phyloP scores from a whole-genome alignment of 2,888 invertebrate genomes.

The Ommatoiulus sabulosus region DNA sequence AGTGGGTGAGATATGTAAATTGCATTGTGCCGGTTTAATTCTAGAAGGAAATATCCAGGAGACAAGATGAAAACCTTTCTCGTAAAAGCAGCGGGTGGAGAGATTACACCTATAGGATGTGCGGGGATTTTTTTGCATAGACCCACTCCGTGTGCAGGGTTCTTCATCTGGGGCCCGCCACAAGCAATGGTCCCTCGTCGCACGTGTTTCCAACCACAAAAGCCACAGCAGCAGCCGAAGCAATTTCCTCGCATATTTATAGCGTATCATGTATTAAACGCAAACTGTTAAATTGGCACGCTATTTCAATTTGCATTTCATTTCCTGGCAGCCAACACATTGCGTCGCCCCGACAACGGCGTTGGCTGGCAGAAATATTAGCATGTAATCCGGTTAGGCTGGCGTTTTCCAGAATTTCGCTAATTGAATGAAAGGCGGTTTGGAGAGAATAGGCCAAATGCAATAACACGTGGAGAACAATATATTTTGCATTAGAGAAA shows the following conservation, averaged over 20 bases:
- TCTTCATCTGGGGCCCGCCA: background rate
- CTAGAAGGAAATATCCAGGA: slow-evolving; percentile 52
- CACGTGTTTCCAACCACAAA: slow-evolving; percentile 51
- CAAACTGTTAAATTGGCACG: slow-evolving; percentile 58
- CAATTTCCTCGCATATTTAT: slow-evolving; percentile 57
- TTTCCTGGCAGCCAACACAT: slow-evolving; percentile 53
- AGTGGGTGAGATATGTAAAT: slow-evolving; percentile 55
- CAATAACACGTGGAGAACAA: slow-evolving; percentile 32
- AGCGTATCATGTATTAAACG: slow-evolving; percentile 56
- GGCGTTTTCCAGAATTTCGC: slow-evolving; percentile 53
- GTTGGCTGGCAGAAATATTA: slow-evolving; percentile 49
- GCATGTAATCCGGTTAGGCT: slow-evolving; percentile 48
- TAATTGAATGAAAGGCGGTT: slow-evolving; percentile 55
- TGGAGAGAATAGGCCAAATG: slow-evolving; percentile 41
- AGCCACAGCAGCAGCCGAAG: slow-evolving; percentile 46
- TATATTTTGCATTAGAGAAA: slow-evolving; percentile 41
- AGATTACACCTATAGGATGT: slow-evolving; percentile 38
- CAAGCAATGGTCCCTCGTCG: slow-evolving; percentile 17
- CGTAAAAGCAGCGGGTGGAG: slow-evolving; percentile 47
- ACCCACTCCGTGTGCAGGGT: background rate
- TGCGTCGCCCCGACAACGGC: slow-evolving; percentile 52
- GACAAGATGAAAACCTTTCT: slow-evolving; percentile 50
- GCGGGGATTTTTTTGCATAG: slow-evolving; percentile 17
- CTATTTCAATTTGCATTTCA: slow-evolving; percentile 58
- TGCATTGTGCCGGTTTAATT: slow-evolving; percentile 55